A percentile compares a stretch with the other conserved stretches of the same genome.
phyloP scores from a whole-genome alignment of 2,888 invertebrate species.

The Lordiphosa fenestrarum region DNA sequence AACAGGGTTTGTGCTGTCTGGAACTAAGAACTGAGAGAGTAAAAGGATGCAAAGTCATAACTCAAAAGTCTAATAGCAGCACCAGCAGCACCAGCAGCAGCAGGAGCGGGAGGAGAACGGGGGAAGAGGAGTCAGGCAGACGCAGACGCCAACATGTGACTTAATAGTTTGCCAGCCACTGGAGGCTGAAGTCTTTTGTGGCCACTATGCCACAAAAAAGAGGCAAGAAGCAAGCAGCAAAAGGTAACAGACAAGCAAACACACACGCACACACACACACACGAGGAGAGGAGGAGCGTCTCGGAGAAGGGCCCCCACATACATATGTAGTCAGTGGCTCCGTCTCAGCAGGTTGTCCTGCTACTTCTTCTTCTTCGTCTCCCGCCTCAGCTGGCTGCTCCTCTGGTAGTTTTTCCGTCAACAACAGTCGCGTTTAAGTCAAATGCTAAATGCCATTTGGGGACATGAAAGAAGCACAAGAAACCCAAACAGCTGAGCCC shows the following conservation, averaged over 20 bases:
- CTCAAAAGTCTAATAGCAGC: slow-evolving; percentile 60
- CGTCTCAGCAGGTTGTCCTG: slow-evolving; percentile 68
- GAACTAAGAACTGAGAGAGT: slow-evolving; percentile 7
- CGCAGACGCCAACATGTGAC: slow-evolving; percentile 69
- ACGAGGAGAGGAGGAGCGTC: slow-evolving; percentile 4
- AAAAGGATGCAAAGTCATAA: slow-evolving; percentile 59
- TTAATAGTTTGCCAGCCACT: slow-evolving; percentile 63
- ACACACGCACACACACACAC: slow-evolving; percentile 19
- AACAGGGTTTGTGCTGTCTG: slow-evolving; percentile 53
- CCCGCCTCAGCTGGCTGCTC: background rate
- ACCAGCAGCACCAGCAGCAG: no score
- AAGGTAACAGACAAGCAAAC: slow-evolving; percentile 57
- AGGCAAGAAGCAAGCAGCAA: slow-evolving; percentile 9
- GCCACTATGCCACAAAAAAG: slow-evolving; percentile 5
- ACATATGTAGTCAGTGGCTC: slow-evolving; percentile 55
- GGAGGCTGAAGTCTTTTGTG: slow-evolving; percentile 8
- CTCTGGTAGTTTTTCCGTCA: slow-evolving; percentile 17
- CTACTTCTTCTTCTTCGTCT: background rate
- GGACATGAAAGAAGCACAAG: slow-evolving; percentile 40
- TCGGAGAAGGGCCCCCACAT: slow-evolving; percentile 52
- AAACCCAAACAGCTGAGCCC: slow-evolving; percentile 59
- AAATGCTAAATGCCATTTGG: slow-evolving; percentile 71
- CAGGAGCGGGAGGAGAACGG: slow-evolving; percentile 7
- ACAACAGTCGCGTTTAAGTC: slow-evolving; percentile 53
- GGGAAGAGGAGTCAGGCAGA: slow-evolving; percentile 8